Percentiles rank a stretch among this genome's conserved stretches.
Conservation (phyloP, 2,888 invertebrate species). For the Drosophila rubida region DNA sequence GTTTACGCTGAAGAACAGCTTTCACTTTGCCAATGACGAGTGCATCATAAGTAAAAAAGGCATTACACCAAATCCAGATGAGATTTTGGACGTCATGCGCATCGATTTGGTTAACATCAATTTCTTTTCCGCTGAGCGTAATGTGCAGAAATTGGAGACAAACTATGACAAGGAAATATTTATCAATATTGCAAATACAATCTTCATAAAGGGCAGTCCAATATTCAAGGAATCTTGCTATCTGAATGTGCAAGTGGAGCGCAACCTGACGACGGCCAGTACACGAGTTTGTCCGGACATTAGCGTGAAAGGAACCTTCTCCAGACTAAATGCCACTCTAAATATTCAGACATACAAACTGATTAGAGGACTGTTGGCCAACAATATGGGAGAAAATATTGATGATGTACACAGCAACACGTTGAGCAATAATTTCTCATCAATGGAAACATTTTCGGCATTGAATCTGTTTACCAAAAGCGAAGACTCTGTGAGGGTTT, state of each 20-base stretch:
- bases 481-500: slow-evolving; percentile 86
- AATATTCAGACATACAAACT: slow-evolving; percentile 94
- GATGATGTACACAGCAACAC: slow-evolving; percentile 87
- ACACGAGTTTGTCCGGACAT: slow-evolving; percentile 90
- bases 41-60: slow-evolving; percentile 75
- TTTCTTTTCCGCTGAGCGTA: slow-evolving; percentile 87
- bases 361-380: slow-evolving; percentile 93
- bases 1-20: slow-evolving; percentile 91
- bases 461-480: slow-evolving; percentile 65
- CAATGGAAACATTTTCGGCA: slow-evolving; percentile 80
- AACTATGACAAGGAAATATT: slow-evolving; percentile 57
- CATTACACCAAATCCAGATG: slow-evolving; percentile 66
- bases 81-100: slow-evolving; percentile 88
- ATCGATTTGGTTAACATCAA: slow-evolving; percentile 90
- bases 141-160: slow-evolving; percentile 48
- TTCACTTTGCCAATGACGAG: slow-evolving; percentile 87
- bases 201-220: slow-evolving; percentile 86
- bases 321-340: slow-evolving; percentile 92
- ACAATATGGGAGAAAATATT: slow-evolving; percentile 95
- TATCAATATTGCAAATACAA: slow-evolving; percentile 82
- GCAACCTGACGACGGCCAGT: slow-evolving; percentile 89
- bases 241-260: slow-evolving; percentile 91
- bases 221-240: slow-evolving; percentile 93
- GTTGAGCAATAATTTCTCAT: slow-evolving; percentile 74
- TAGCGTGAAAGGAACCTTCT: slow-evolving; percentile 93